Evolutionary conservation across 2,888 invertebrate species (phyloP).

Genomic region (Eilema sororculum): DNA sequence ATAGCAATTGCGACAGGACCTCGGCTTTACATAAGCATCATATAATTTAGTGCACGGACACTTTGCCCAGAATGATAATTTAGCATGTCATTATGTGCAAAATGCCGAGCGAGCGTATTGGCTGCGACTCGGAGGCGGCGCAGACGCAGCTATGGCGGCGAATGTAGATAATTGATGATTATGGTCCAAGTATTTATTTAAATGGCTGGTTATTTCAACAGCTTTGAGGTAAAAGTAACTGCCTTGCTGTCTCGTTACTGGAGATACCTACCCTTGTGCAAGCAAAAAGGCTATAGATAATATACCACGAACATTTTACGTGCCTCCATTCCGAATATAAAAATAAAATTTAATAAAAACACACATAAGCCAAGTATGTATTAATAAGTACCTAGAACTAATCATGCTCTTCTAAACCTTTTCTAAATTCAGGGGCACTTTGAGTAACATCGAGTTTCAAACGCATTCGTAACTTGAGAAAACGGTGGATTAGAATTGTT

Average conservation of each 20-base stretch:
- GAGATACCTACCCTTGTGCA: not conserved
- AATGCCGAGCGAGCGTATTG: slow-evolving; percentile 61
- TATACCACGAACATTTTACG: not conserved
- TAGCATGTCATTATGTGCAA: slow-evolving; percentile 62
- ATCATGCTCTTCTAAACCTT: no score
- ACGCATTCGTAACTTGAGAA: no score
- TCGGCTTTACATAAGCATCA: slow-evolving; percentile 21
- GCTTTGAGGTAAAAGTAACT: not conserved
- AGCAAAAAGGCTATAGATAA: not conserved
- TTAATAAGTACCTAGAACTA: no score
- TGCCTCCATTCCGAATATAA: not conserved
- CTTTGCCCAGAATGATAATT: slow-evolving; percentile 59
- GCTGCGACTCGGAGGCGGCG: slow-evolving; percentile 58
- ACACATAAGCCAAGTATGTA: no score
- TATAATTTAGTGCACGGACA: slow-evolving; percentile 51
- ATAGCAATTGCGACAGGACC: slow-evolving; percentile 18
- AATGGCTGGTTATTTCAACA: slow-evolving; percentile 29
- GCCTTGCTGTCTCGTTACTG: not conserved
- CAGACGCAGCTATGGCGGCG: slow-evolving; percentile 46
- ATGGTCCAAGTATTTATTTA: slow-evolving; percentile 39
- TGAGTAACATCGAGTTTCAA: no score
- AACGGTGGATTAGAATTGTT: no score
- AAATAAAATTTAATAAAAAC: no score
- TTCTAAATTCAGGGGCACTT: no score
- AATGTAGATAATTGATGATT: slow-evolving; percentile 41